These are phyloP conservation scores for Vulpes lagopus DNA, from an alignment of 2,113 vertebrate species.

Conservation along the genomic window DNA sequence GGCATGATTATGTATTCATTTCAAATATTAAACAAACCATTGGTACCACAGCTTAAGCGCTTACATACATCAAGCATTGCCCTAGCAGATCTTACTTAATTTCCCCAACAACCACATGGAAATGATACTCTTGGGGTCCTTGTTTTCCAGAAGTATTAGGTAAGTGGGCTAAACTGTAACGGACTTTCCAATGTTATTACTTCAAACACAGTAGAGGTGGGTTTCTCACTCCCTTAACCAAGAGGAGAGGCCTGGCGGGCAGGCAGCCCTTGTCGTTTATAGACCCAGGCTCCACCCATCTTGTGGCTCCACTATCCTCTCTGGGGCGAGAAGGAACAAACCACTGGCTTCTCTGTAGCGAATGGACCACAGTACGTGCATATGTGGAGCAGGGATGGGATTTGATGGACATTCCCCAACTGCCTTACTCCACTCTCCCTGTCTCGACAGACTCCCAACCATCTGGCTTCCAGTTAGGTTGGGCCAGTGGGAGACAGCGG, in stretches of 20 bases:
- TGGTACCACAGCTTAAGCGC: neutral
- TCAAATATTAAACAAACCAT: neutral
- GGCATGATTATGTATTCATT: neutral
- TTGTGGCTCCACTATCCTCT: neutral
- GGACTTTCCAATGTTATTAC: neutral
- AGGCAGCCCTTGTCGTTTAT: neutral
- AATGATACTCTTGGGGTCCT: neutral
- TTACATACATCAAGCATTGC: neutral
- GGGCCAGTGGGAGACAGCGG: neutral
- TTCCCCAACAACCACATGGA: neutral
- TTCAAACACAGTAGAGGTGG: neutral
- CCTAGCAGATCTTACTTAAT: neutral
- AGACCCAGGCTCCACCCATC: neutral
- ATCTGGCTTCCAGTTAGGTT: neutral
- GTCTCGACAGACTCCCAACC: neutral
- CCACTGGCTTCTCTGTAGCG: neutral
- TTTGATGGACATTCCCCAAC: neutral
- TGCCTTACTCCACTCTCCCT: neutral
- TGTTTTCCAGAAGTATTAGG: neutral
- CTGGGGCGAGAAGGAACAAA: rapidly evolving
- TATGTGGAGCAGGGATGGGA: neutral
- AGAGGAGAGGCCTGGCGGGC: too few relatives aligned
- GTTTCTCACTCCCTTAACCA: neutral
- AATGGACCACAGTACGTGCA: neutral
- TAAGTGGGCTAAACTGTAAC: neutral